Conservation (phyloP, 2,113 vertebrate genomes). For the Actenoides lindsayi region DNA sequence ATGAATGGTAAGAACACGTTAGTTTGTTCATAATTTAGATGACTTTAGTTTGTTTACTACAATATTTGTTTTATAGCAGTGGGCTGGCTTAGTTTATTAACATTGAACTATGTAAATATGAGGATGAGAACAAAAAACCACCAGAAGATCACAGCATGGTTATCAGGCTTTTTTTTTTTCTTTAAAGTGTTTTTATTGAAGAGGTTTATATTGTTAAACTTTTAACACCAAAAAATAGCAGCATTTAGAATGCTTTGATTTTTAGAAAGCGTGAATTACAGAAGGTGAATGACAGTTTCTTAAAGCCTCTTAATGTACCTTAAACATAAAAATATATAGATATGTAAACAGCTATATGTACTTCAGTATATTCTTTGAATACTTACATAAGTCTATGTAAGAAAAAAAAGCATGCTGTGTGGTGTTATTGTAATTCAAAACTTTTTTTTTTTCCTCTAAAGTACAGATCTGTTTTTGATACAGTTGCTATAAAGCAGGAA, state of each 20-base stretch:
- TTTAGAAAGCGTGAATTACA: neutral
- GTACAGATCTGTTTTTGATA: neutral
- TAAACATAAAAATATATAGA: neutral
- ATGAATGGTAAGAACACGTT: neutral
- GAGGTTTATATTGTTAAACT: neutral
- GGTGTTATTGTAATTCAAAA: neutral
- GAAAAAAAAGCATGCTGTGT: neutral
- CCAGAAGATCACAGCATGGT: neutral
- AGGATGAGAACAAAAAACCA: neutral
- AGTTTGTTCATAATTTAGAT: conserved; percentile 9
- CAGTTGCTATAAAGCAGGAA: neutral
- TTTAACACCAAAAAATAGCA: neutral
- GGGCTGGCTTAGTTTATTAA: neutral
- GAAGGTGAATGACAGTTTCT: neutral
- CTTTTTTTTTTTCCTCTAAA: neutral
- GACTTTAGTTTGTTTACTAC: conserved; percentile 23
- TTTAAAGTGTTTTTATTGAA: neutral
- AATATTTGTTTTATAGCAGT: conserved; percentile 12
- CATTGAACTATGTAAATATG: neutral
- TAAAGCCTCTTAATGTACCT: neutral
- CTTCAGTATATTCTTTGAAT: neutral
- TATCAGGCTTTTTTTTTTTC: neutral
- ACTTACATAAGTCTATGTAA: neutral
- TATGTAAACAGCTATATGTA: neutral
- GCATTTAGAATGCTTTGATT: neutral